Base-by-base conservation (phyloP, 2,797 vertebrate genomes). In the Knipowitschia caucasica region DNA sequence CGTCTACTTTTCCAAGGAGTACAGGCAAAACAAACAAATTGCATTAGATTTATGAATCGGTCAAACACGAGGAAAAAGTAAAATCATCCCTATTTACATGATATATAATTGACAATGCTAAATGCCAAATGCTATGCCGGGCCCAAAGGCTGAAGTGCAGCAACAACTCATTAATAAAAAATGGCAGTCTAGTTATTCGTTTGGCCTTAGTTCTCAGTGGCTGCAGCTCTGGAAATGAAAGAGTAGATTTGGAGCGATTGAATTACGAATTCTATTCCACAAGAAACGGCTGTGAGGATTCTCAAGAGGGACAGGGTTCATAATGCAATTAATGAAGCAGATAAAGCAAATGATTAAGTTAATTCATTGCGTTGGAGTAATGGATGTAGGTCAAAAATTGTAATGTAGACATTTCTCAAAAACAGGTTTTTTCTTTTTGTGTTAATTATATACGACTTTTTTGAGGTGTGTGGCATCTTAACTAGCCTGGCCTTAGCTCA, bases 121-220 rank as follows among this genome's bases (percentile, higher is more conserved):
- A 43, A 29, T 18, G 25, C 14, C 18, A 4, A 7, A 50, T 49
- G 36, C 33, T 42, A 15, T 49, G 24, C 27, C n/a, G 14, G 15
- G 23, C 33, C 21, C 18, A 23, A 36, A 30, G 24, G 47, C 26
- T 51, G 17, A 6, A 15, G n/a, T 10, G 4, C 5, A 14, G 15
- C 21, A n/a, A 39, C n/a, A 20, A 25, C 6, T 53, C 26, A 36
- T 53, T 46, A 39, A 51, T 59, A 29, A 26, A 51, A n/a, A 35
- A 36, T 2, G 35, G 14, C 24, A 23, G 49, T 59, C 52, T 23
- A 51, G 26, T 44, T 11, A 5, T 51, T 35, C 4, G 33, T 34
- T 35, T 9, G n/a, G n/a, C n/a, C n/a, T n/a, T n/a, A n/a, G 17
- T 44, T 34, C 39, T 9, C 20, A 6, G 39, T n/a, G 25, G 8